phyloP scores from a whole-genome alignment of 2,888 invertebrate genomes.

The Amblyjoppa fuscipennis region DNA sequence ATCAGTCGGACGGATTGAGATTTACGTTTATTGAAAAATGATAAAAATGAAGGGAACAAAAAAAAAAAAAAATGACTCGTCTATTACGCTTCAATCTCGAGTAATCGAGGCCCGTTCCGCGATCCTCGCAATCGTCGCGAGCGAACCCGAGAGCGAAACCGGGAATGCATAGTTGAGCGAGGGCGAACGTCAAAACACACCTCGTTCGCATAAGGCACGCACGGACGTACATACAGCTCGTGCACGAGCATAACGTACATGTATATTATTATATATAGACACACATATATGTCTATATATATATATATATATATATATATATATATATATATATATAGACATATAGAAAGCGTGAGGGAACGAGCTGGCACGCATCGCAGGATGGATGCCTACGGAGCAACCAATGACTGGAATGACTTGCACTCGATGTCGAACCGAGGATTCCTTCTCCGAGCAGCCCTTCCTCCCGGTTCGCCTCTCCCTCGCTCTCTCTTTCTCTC shows the following conservation, averaged over 20 bases:
- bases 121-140: background rate
- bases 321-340: constrained; percentile 5
- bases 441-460: constrained; percentile 75
- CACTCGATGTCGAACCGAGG: constrained; percentile 82
- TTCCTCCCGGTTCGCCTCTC: constrained; percentile 26
- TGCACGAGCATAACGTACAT: background rate
- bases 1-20: background rate
- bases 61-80: background rate
- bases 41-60: too few species aligned
- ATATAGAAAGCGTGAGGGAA: constrained; percentile 46
- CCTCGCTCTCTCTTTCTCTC: constrained; percentile 54
- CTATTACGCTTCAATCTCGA: background rate
- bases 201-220: constrained; percentile 77
- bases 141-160: constrained; percentile 40
- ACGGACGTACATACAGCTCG: constrained; percentile 53
- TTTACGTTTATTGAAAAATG: background rate
- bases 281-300: background rate
- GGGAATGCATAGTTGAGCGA: constrained; percentile 77
- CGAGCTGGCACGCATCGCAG: constrained; percentile 66
- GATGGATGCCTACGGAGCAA: constrained; percentile 82
- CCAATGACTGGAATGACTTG: constrained; percentile 85
- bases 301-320: constrained; percentile 21
- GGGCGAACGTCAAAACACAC: constrained; percentile 84
- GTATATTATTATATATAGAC: background rate
- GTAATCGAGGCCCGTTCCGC: constrained; percentile 14